Base-by-base conservation (phyloP, 2,797 vertebrate species). In the Tenualosa thibaudeaui region DNA sequence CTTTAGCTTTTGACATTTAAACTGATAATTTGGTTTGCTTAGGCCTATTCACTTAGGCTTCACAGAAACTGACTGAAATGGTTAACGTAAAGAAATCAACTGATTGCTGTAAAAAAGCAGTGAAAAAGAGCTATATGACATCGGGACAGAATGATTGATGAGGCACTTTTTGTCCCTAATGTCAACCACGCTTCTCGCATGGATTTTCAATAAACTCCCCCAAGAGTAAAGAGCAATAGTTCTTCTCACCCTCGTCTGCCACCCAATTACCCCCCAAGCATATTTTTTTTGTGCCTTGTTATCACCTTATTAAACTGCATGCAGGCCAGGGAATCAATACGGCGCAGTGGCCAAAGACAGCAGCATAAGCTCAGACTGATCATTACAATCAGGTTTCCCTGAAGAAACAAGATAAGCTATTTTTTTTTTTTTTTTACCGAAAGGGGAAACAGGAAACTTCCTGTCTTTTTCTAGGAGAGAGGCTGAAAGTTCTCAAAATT, bases 391-490 rank as follows among this genome's bases (percentile, higher is more conserved):
- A 83, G 51, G 85, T 89, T 89, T 8, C 49, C 82, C 56, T 87
- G 84, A 88, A 91, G 90, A 90, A 49, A 86, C 58, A 82, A 91
- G 92, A 94, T 91, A 94, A 91, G 86, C 82, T 0, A 17, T 71
- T 62, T 62, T 62, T 82, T 84, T 82, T 17, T 13, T 81, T 78
- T 2, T 51, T 12, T 51, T 7, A 0, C 50, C 9, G 8, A 81
- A 58, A 88, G 68, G 84, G 92, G 91, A 93, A 93, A 91, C 91
- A 86, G 88, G 86, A 86, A 51, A 92, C 93, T 91, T 94, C 94
- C 93, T 92, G 60, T 75, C 31, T 43, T 71, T 75, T 40, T 75
- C 78, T 13, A 65, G 81, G 2, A 50, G n/a, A 85, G 91, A 89
- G 68, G 17, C 82, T 81, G 78, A 19, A 17, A 60, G 68, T 87